phyloP scores from a whole-genome alignment of 1,140 invertebrate species.

The Paralvinella palmiformis region DNA sequence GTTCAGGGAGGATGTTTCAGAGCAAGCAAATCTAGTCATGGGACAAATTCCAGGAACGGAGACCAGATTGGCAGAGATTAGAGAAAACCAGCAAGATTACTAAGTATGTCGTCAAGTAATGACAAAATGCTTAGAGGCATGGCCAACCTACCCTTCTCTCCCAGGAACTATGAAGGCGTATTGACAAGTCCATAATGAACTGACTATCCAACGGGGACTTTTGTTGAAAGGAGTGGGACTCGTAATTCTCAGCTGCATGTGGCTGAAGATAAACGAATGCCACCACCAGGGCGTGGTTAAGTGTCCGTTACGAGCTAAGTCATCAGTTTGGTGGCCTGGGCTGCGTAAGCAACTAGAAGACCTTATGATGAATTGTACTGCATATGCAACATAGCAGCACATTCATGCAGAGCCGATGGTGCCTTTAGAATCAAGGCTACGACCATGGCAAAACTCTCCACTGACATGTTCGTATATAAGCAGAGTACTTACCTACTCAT shows the following conservation, averaged over 20 bases:
- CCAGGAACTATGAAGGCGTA: slow-evolving; percentile 5
- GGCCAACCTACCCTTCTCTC: neutral
- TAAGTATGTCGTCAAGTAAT: neutral
- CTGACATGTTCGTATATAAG: slow-evolving; percentile 13
- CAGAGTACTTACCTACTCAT: neutral
- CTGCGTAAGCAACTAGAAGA: slow-evolving; percentile 9
- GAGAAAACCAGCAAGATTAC: neutral
- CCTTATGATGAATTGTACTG: too few relatives aligned
- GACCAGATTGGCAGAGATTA: neutral
- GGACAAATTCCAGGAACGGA: neutral
- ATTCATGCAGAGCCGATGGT: slow-evolving; percentile 8
- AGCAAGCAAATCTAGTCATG: neutral
- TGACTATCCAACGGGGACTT: slow-evolving; percentile 11
- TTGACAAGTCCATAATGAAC: neutral
- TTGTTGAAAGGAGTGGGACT: slow-evolving; percentile 1
- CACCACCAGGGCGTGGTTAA: slow-evolving; percentile 22
- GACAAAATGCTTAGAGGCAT: neutral
- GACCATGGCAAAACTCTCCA: slow-evolving; percentile 11
- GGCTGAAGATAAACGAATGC: slow-evolving; percentile 16
- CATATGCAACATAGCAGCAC: slow-evolving; percentile 9
- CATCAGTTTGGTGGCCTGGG: slow-evolving; percentile 25
- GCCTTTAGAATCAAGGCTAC: neutral
- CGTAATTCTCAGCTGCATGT: slow-evolving; percentile 3
- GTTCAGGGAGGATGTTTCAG: neutral
- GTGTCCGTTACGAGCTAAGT: slow-evolving; percentile 17